Conservation (phyloP, 64 coral and sea anemone genomes). For the Anthopleura sola region DNA sequence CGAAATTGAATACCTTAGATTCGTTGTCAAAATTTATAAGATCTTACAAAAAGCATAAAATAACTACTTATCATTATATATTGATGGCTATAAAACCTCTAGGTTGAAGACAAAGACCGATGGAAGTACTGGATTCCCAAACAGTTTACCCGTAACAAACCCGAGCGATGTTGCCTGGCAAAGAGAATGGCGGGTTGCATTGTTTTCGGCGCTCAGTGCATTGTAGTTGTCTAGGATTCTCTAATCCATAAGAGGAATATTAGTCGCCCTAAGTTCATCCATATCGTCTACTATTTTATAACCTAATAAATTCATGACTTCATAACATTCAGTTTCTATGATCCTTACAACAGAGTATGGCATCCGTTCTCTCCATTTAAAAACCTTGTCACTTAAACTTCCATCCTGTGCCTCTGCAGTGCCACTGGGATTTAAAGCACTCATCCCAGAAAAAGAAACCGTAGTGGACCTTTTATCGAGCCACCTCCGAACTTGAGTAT, state of each 20-base stretch:
- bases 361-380: constrained; percentile 46
- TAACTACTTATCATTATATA: too few species aligned
- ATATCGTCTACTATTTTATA: constrained; percentile 84
- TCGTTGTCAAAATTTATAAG: too few species aligned
- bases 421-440: neutral
- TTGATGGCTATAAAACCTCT: too few species aligned
- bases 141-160: too few species aligned
- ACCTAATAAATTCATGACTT: constrained; percentile 85
- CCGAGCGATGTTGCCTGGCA: too few species aligned
- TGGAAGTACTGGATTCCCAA: too few species aligned
- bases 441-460: constrained; percentile 30
- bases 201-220: too few species aligned
- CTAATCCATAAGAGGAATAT: constrained; percentile 63
- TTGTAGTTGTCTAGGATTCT: too few species aligned
- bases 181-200: too few species aligned
- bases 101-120: too few species aligned
- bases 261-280: constrained; percentile 72
- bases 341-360: constrained; percentile 79
- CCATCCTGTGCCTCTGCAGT: constrained; percentile 10
- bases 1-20: too few species aligned
- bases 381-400: constrained; percentile 38
- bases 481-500: constrained; percentile 61
- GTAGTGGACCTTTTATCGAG: constrained; percentile 35
- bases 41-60: too few species aligned
- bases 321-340: constrained; percentile 82